Conservation (phyloP, 2,797 vertebrate species). For the Chlorospingus flavigularis region DNA sequence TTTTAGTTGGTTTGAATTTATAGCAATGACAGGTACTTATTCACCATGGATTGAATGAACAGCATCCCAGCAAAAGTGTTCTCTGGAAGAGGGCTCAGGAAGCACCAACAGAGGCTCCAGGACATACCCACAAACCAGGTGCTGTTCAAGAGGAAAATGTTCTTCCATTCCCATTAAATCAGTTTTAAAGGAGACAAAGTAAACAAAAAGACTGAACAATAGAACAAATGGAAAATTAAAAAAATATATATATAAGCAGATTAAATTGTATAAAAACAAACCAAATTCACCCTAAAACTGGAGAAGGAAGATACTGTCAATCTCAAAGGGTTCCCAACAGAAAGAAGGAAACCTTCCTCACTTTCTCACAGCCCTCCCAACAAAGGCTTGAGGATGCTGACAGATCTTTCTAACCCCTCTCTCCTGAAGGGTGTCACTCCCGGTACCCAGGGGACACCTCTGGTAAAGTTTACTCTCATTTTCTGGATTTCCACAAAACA, state of each 20-base stretch:
- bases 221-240: not conserved
- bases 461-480: not conserved
- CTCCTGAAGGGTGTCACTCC: not conserved
- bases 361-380: not conserved
- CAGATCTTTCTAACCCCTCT: not conserved
- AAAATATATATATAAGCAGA: not conserved
- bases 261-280: not conserved
- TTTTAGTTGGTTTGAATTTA: not conserved
- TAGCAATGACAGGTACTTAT: not conserved
- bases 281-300: not conserved
- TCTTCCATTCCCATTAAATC: not conserved
- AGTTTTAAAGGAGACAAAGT: not conserved
- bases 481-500: not conserved
- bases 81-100: too few species aligned
- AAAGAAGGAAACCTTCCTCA: not conserved
- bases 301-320: not conserved
- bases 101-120: not conserved
- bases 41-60: not conserved
- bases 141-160: fast-evolving
- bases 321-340: not conserved
- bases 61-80: not conserved
- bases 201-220: not conserved
- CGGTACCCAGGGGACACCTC: fast-evolving
- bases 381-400: not conserved
- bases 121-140: not conserved